These are phyloP conservation scores for Ageneiosus marmoratus DNA, from an alignment of 2,113 vertebrate genomes.

Conservation along the genomic window DNA sequence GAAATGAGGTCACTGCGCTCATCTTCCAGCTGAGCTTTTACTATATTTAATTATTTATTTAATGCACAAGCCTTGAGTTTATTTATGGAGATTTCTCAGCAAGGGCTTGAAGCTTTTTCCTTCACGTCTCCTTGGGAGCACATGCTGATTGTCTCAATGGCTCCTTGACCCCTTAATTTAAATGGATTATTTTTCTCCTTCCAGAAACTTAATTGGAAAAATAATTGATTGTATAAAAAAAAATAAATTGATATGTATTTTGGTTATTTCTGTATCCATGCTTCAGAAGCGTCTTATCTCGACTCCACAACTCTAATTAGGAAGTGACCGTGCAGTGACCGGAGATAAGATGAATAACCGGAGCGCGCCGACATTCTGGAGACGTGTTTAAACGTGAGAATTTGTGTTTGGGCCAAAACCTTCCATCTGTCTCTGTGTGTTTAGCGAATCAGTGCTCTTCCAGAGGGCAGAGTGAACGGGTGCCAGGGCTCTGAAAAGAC, in stretches of 20 bases:
- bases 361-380: neutral
- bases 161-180: neutral
- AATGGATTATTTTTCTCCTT: neutral
- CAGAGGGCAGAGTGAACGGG: neutral
- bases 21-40: no score
- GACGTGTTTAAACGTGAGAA: neutral
- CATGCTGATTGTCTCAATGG: neutral
- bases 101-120: neutral
- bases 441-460: neutral
- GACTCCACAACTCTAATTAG: neutral
- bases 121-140: neutral
- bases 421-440: constrained; percentile 11
- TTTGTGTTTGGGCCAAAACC: neutral
- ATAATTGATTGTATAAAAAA: no score
- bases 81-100: neutral
- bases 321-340: neutral
- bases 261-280: neutral
- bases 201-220: neutral
- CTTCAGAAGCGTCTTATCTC: neutral
- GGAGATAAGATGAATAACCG: neutral
- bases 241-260: neutral
- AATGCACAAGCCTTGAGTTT: neutral
- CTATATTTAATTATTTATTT: no score
- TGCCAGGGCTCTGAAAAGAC: neutral
- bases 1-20: no score